A percentile compares a stretch with the other conserved stretches of the same genome.
These are phyloP conservation scores for Blennius ocellaris DNA, from an alignment of 2,113 vertebrate species.

Conservation along the genomic window DNA sequence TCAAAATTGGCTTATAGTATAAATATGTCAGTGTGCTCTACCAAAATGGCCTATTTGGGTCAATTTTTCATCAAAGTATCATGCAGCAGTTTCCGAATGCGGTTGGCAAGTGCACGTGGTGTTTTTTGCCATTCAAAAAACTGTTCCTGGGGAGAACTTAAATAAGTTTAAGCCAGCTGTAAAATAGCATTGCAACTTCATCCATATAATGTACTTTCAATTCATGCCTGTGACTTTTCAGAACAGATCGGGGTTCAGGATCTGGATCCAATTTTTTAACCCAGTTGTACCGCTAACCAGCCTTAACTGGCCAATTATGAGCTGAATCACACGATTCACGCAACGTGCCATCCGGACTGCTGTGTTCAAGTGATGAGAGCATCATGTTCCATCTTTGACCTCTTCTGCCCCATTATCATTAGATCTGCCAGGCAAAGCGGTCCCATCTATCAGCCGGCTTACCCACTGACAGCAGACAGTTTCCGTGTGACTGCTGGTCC, in stretches of 20 bases:
- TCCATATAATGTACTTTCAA: neutral
- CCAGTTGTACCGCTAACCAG: conserved; percentile 34
- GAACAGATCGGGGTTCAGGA: neutral
- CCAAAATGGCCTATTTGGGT: conserved; percentile 14
- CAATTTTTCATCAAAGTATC: conserved; percentile 21
- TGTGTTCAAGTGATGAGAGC: conserved; percentile 17
- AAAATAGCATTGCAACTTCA: conserved; percentile 7
- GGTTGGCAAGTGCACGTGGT: conserved; percentile 22
- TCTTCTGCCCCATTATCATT: conserved; percentile 46
- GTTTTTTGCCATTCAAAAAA: conserved; percentile 8
- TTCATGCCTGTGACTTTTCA: conserved; percentile 5
- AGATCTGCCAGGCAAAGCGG: conserved; percentile 46
- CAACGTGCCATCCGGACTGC: conserved; percentile 5
- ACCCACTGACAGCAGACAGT: conserved; percentile 50
- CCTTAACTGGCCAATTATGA: conserved; percentile 39
- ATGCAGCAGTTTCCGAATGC: conserved; percentile 11
- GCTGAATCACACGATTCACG: conserved; percentile 24
- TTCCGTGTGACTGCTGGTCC: conserved; percentile 33
- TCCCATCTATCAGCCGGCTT: conserved; percentile 62
- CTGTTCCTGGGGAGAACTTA: conserved; percentile 1
- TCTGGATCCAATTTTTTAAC: conserved; percentile 10
- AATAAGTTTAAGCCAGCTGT: conserved; percentile 23
- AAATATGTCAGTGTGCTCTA: conserved; percentile 17
- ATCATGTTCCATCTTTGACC: conserved; percentile 41
- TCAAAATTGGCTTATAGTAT: conserved; percentile 23